These are phyloP conservation scores for Labrus mixtus DNA, from an alignment of 2,113 vertebrate genomes.

Conservation along the genomic window DNA sequence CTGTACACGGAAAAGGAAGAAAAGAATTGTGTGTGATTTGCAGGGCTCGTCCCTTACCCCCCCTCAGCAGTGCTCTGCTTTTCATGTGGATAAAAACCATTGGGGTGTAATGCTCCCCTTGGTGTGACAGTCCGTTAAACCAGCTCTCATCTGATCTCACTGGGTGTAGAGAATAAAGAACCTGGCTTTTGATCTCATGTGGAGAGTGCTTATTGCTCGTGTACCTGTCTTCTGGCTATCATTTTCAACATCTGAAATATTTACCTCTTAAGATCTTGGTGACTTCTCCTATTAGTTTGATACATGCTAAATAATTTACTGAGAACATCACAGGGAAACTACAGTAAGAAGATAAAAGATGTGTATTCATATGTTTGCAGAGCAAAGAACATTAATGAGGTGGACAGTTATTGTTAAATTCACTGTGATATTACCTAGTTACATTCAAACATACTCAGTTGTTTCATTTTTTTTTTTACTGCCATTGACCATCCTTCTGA, in stretches of 20 bases:
- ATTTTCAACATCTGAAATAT: slow-evolving; percentile 50
- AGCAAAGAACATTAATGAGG: neutral
- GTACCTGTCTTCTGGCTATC: slow-evolving; percentile 42
- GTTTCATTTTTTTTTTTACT: neutral
- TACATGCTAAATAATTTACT: slow-evolving; percentile 17
- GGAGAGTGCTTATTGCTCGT: slow-evolving; percentile 41
- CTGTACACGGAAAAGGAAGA: slow-evolving; percentile 9
- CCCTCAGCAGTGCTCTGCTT: slow-evolving; percentile 48
- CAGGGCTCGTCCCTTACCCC: slow-evolving; percentile 45
- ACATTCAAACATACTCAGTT: neutral
- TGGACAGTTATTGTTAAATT: slow-evolving; percentile 1
- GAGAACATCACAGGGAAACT: neutral
- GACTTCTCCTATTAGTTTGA: slow-evolving; percentile 37
- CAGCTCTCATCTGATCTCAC: slow-evolving; percentile 61
- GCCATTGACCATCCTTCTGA: neutral
- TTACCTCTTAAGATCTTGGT: slow-evolving; percentile 22
- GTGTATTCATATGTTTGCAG: neutral
- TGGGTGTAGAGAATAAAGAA: slow-evolving; percentile 58
- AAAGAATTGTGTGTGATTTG: slow-evolving; percentile 35
- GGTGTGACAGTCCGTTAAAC: slow-evolving; percentile 60
- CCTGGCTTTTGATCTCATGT: slow-evolving; percentile 52
- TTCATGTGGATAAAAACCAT: slow-evolving; percentile 62
- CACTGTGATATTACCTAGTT: neutral
- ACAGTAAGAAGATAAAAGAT: neutral
- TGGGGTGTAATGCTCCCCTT: slow-evolving; percentile 49